Conservation (phyloP, 2,888 invertebrate genomes). For the Idaea dimidiata region DNA sequence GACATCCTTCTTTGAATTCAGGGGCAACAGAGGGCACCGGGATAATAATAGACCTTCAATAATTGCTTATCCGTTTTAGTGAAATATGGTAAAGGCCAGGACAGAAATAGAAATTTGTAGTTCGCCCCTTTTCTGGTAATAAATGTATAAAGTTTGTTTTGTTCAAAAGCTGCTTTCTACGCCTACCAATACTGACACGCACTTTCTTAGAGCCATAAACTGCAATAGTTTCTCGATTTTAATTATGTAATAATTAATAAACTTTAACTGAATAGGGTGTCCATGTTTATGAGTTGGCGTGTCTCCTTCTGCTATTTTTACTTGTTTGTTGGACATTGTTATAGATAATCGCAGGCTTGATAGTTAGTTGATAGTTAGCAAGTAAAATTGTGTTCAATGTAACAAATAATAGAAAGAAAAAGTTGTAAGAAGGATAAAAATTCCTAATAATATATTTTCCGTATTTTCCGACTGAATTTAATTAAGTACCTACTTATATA, state of each 20-base stretch:
- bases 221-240: not conserved
- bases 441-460: too few species aligned
- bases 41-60: conserved; percentile 12
- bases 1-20: conserved; percentile 10
- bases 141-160: conserved; percentile 21
- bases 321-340: too few species aligned
- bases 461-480: too few species aligned
- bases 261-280: too few species aligned
- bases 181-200: not conserved
- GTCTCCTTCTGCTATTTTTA: too few species aligned
- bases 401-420: too few species aligned
- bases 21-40: conserved; percentile 7
- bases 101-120: conserved; percentile 16
- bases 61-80: conserved; percentile 21
- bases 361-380: too few species aligned
- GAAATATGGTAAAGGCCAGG: conserved; percentile 10
- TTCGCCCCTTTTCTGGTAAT: conserved; percentile 13
- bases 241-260: not conserved
- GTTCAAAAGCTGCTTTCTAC: not conserved
- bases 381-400: too few species aligned
- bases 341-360: too few species aligned
- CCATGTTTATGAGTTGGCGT: too few species aligned
- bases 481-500: too few species aligned
- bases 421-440: too few species aligned
- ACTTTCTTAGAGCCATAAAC: conserved; percentile 15